phyloP scores from a whole-genome alignment of 2,113 vertebrate genomes.

The Lepisosteus oculatus region DNA sequence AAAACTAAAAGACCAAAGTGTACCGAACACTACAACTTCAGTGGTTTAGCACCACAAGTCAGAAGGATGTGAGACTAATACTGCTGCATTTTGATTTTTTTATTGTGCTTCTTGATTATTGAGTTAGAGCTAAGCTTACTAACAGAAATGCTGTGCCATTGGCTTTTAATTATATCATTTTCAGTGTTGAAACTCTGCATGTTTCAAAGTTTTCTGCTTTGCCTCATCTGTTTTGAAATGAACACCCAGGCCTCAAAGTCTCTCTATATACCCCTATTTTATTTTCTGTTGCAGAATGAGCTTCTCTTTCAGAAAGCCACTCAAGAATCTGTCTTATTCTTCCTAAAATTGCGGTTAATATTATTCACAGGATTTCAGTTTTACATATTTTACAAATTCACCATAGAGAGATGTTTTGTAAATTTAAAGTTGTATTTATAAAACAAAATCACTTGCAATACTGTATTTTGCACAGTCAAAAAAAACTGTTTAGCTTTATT shows the following conservation, averaged over 20 bases:
- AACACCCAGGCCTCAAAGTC: constrained; percentile 34
- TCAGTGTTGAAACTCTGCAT: constrained; percentile 24
- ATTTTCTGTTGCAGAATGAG: constrained; percentile 85
- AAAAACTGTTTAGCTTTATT: constrained; percentile 76
- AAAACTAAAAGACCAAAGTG: neutral
- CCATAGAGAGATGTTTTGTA: constrained; percentile 34
- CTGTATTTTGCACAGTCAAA: constrained; percentile 72
- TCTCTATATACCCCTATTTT: constrained; percentile 62
- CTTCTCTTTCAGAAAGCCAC: constrained; percentile 62
- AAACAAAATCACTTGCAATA: constrained; percentile 58
- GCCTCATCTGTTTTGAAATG: constrained; percentile 15
- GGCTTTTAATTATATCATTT: neutral
- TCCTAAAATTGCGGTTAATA: constrained; percentile 46
- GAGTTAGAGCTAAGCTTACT: constrained; percentile 10
- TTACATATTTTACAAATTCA: constrained; percentile 37
- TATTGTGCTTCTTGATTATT: neutral
- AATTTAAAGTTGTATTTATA: constrained; percentile 53
- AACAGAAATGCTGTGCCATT: constrained; percentile 17
- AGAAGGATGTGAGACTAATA: neutral
- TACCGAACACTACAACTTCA: too few species aligned
- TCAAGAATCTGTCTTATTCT: constrained; percentile 70
- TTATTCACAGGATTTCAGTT: constrained; percentile 29
- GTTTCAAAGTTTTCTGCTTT: constrained; percentile 22
- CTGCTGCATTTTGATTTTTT: neutral
- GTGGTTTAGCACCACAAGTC: neutral